Evolutionary conservation across 2,113 vertebrate genomes (phyloP).

Genomic region (Ranitomeya imitator): DNA sequence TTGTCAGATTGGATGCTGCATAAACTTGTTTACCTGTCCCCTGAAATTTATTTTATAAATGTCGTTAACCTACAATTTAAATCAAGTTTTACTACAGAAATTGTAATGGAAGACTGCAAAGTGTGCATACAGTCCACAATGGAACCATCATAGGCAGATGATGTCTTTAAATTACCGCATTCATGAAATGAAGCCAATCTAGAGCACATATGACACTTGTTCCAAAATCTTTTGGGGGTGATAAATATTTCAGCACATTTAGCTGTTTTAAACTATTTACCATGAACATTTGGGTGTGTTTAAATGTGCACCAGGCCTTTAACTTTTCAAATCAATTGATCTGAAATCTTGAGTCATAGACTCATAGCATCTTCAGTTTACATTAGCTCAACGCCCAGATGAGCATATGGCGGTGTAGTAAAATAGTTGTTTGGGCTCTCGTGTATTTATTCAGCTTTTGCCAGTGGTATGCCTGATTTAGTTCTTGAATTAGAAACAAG

Average conservation of each 20-base stretch:
- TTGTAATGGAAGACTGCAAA: neutral
- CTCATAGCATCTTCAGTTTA: constrained; percentile 20
- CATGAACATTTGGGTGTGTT: constrained; percentile 48
- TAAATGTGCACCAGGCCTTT: constrained; percentile 37
- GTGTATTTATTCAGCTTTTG: neutral
- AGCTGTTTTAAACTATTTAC: constrained; percentile 17
- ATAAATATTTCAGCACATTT: constrained; percentile 49
- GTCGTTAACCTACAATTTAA: too few species aligned
- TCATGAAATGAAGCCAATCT: constrained; percentile 32
- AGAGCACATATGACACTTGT: constrained; percentile 34
- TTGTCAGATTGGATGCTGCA: too few species aligned
- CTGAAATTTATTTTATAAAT: too few species aligned
- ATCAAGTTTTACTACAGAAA: neutral
- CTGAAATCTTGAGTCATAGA: constrained; percentile 31
- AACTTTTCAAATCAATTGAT: constrained; percentile 40
- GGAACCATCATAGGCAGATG: neutral
- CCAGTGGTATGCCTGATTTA: neutral
- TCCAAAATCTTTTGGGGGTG: constrained; percentile 22
- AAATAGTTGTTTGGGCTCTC: neutral
- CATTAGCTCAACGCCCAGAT: constrained; percentile 32
- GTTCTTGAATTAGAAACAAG: neutral
- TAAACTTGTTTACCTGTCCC: too few species aligned
- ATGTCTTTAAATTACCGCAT: constrained; percentile 33
- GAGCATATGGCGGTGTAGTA: constrained; percentile 1
- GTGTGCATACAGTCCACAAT: neutral